phyloP scores from a whole-genome alignment of 2,888 invertebrate genomes.

The Leucophenga maculata region DNA sequence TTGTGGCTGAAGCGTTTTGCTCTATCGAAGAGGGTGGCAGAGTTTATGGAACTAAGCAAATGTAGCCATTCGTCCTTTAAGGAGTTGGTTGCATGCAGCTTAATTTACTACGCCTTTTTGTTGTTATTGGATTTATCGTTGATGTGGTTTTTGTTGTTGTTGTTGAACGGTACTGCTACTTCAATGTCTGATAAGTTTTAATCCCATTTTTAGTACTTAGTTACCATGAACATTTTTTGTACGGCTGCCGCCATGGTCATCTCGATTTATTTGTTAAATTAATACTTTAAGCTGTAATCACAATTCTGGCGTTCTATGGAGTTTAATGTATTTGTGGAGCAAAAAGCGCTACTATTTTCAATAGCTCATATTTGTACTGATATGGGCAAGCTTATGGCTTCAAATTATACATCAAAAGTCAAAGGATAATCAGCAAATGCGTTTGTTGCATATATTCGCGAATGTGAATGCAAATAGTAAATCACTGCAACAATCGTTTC shows the following conservation, averaged over 20 bases:
- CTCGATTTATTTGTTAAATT: not conserved
- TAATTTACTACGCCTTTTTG: not conserved
- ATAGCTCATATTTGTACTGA: no score
- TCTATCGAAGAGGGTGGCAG: not conserved
- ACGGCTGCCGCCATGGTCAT: not conserved
- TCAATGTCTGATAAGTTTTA: constrained; percentile 23
- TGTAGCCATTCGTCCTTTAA: not conserved
- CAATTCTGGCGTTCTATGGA: not conserved
- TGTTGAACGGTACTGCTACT: constrained; percentile 5
- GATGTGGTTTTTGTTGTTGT: not conserved
- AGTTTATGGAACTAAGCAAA: not conserved
- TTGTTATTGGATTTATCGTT: not conserved
- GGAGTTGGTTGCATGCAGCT: not conserved
- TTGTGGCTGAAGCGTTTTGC: not conserved
- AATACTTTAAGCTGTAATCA: not conserved
- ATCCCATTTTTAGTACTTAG: constrained; percentile 21
- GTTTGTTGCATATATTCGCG: no score
- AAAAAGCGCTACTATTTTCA: no score
- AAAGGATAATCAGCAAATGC: no score
- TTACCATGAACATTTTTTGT: not conserved
- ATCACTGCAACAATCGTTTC: no score
- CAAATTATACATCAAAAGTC: no score
- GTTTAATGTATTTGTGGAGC: not conserved
- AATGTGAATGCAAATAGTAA: no score
- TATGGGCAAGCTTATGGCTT: no score